Base-by-base conservation (phyloP, 2,797 vertebrate species). In the Pteropus rufus region DNA sequence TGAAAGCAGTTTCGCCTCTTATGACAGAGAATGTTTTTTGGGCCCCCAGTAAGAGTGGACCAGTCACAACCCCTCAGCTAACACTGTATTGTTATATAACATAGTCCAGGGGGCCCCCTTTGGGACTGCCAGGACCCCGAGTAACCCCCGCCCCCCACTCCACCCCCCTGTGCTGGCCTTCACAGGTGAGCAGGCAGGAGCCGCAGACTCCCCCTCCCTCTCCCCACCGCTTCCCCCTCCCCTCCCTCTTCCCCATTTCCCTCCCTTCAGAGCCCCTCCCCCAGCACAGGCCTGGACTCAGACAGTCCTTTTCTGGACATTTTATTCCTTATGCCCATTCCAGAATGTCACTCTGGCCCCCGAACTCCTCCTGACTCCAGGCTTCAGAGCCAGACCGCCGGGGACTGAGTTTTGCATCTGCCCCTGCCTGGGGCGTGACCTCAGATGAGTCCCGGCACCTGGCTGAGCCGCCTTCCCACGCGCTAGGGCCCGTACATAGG, bases 131-230 rank as follows among this genome's bases (percentile, higher is more conserved):
- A 73, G 56, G 9, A 10, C 19, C 26, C 58, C 0, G 2, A 12
- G 44, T 3, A 18, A 19, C 18, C 44, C 39, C 2, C 3, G 36
- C 31, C 31, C 4, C 4, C 18, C 10, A 52, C 15, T 58, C 58
- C 64, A 5, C 8, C 41, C 26, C 26, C n/a, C 36, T 31, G 3
- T 46, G 41, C 24, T n/a, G 69, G 46, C 10, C 72, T 90, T 52
- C 0, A 3, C 52, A 4, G 21, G 29, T 12, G 75, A 54, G 5
- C 29, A 24, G 69, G 29, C 2, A 0, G 24, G 24, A 21, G 5
- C 9, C 23, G 7, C 9, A 0, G 1, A 24, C 23, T 39, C 24
- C 52, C 24, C 7, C 2, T 10, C 21, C 16, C 3, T 1, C 3
- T 3, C 11, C 24, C 18, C 8, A 34, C 26, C 14, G 23, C 46